Percentiles rank a stretch among this genome's conserved stretches.
Evolutionary conservation across 2,888 invertebrate species (phyloP).

Genomic region (Atethmia centrago): DNA sequence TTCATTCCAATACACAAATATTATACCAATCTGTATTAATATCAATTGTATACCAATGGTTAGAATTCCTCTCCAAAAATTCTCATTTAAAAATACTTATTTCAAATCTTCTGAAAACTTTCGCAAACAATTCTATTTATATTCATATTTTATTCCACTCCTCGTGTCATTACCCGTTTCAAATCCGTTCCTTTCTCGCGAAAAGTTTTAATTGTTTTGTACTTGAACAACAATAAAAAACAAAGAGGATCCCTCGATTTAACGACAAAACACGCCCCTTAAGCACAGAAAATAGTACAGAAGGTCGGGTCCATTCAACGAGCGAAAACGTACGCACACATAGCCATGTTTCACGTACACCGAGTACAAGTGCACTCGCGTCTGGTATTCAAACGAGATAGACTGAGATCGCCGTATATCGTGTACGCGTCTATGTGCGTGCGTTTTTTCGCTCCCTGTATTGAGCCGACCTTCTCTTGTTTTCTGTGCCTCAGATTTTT

Average conservation of each 20-base stretch:
- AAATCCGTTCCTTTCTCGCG: constrained; percentile 39
- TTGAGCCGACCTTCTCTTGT: neutral
- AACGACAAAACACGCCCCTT: constrained; percentile 31
- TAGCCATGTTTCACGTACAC: too few relatives aligned
- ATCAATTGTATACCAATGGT: constrained; percentile 14
- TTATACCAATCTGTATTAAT: neutral
- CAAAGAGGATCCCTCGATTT: constrained; percentile 39
- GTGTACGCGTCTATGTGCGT: neutral
- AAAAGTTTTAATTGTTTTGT: constrained; percentile 63
- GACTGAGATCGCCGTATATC: too few relatives aligned
- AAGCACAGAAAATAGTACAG: neutral
- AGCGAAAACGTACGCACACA: neutral
- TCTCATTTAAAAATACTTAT: constrained; percentile 18
- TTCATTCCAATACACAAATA: constrained; percentile 16
- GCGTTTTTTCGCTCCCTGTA: neutral
- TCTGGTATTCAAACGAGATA: neutral
- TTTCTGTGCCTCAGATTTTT: constrained; percentile 10
- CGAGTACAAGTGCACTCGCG: neutral
- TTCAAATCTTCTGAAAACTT: constrained; percentile 48
- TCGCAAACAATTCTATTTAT: constrained; percentile 40
- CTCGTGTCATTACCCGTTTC: constrained; percentile 52
- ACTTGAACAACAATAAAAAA: constrained; percentile 49
- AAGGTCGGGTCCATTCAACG: neutral
- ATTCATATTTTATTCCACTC: constrained; percentile 51
- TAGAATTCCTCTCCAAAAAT: constrained; percentile 14